Base-by-base conservation (phyloP, 2,888 invertebrate species). In the Vanessa cardui region DNA sequence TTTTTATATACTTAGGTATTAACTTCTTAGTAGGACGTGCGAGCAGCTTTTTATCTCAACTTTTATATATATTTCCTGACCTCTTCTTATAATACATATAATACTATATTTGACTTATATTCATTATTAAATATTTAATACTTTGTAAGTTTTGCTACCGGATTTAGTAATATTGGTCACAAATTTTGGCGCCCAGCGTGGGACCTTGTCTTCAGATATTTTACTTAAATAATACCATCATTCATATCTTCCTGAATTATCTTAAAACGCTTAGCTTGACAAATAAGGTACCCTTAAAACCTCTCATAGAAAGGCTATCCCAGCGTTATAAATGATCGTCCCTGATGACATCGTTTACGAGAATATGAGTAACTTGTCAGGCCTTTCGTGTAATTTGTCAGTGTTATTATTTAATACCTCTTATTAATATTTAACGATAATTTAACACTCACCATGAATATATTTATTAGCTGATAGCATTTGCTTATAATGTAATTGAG, bases 271-370 rank as follows among this genome's bases (percentile, higher is more conserved):
- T 60, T 54, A 47, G 39, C 20, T 60, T 67, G 70, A 64, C 64
- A 70, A 62, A 70, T 56, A 56, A 44, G 12, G 62, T 62, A 31
- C 39, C 6, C 54, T 58, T 58, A 20, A 50, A 60, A 54, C 54
- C 62, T 59, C 64, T 70, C 62, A 62, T 66, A 65, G 56, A 45
- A 56, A 21, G 65, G 63, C 64, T 58, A 69, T 72, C 65, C 60
- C 44, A 47, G 64, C 20, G 62, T 70, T 70, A 75, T 72, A 74
- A 75, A 75, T 75, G 75, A 73, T 71, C 66, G 61, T 70, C 68
- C 59, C 59, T 66, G 73, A 73, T 70, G 75, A 72, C 73, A 70
- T 72, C 76, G 69, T 70, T 72, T 71, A 73, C 69, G 64, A 60
- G 68, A 60, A 68, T 68, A 63, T 69, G 68, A 73, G 72, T 72